These are phyloP conservation scores for Lasioglossum villosulum DNA, from an alignment of 2,888 invertebrate species.

Conservation along the genomic window DNA sequence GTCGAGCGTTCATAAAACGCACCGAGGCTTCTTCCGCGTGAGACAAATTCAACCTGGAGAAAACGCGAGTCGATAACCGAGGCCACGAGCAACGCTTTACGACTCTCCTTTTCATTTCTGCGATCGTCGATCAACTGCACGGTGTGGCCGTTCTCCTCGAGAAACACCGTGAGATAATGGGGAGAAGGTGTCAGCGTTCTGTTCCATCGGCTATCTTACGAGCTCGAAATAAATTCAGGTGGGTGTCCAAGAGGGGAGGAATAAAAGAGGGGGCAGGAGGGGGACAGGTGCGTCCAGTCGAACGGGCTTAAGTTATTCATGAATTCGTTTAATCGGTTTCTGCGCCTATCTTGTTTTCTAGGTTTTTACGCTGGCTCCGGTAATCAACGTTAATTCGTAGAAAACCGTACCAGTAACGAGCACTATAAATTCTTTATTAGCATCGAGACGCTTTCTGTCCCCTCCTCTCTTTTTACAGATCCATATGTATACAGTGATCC, in stretches of 20 bases:
- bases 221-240: constrained; percentile 49
- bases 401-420: constrained; percentile 83
- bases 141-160: neutral
- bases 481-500: too few relatives aligned
- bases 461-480: too few relatives aligned
- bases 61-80: constrained; percentile 8
- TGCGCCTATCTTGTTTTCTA: constrained; percentile 76
- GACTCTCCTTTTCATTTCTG: constrained; percentile 56
- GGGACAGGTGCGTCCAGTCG: constrained; percentile 78
- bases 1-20: constrained; percentile 49
- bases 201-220: constrained; percentile 50
- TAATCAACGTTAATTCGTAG: constrained; percentile 84
- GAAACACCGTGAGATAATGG: constrained; percentile 20
- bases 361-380: constrained; percentile 74
- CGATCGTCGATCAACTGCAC: neutral
- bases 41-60: constrained; percentile 33
- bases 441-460: constrained; percentile 65
- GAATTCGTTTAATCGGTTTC: constrained; percentile 84
- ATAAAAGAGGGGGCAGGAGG: constrained; percentile 31
- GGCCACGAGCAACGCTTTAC: constrained; percentile 34
- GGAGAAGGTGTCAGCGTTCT: constrained; percentile 48
- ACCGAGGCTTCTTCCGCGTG: constrained; percentile 35
- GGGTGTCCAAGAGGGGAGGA: constrained; percentile 4
- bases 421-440: constrained; percentile 83
- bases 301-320: constrained; percentile 83